A percentile compares a stretch with the other conserved stretches of the same genome.
Evolutionary conservation across 1,140 invertebrate genomes (phyloP).

Genomic region (Cecropterus lyciades): DNA sequence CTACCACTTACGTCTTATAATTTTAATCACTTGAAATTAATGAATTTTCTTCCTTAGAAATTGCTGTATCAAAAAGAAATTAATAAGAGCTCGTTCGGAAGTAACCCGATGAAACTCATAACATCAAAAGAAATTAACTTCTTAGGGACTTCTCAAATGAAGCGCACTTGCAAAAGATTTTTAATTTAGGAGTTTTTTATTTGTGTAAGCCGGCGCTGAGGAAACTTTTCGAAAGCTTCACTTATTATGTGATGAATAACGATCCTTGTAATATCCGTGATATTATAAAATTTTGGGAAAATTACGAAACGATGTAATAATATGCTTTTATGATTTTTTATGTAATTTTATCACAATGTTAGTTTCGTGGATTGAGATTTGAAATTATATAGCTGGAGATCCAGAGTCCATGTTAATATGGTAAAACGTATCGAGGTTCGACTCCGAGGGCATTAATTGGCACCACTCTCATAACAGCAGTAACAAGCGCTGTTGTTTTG

Average conservation of each 20-base stretch:
- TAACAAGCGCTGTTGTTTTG: no score
- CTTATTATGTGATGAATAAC: constrained; percentile 8
- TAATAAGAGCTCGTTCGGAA: constrained; percentile 19
- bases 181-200: constrained; percentile 19
- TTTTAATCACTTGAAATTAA: neutral
- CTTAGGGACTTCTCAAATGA: constrained; percentile 10
- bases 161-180: constrained; percentile 22
- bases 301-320: no score
- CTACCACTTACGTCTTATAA: neutral
- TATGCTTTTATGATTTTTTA: no score
- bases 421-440: no score
- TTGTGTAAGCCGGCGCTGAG: constrained; percentile 1
- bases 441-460: no score
- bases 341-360: no score
- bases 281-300: no score
- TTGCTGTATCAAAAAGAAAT: neutral
- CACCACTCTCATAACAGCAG: no score
- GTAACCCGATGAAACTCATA: constrained; percentile 19
- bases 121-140: constrained; percentile 28
- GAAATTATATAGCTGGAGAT: no score
- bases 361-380: no score
- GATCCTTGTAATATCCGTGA: neutral
- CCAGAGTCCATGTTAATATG: no score
- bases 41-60: neutral
- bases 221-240: neutral